A percentile compares a stretch with the other conserved stretches of the same genome.
These are phyloP conservation scores for Micoletzkya japonica DNA, from an alignment of 2,888 invertebrate genomes.

Conservation along the genomic window DNA sequence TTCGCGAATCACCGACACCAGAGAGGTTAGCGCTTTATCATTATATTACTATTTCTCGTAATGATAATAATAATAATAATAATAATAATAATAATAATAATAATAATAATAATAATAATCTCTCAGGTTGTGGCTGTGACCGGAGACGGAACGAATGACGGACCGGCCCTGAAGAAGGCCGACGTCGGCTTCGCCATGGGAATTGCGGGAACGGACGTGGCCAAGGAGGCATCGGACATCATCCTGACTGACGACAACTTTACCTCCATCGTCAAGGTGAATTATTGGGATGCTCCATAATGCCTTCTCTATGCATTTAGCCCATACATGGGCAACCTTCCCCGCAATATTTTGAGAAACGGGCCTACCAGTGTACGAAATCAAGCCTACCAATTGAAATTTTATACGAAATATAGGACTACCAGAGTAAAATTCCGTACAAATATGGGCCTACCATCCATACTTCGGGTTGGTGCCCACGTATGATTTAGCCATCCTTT, in stretches of 20 bases:
- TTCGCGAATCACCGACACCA: slow-evolving; percentile 82
- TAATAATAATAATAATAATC: not conserved
- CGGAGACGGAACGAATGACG: slow-evolving; percentile 70
- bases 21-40: too few species aligned
- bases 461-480: slow-evolving; percentile 53
- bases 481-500: too few species aligned
- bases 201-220: slow-evolving; percentile 69
- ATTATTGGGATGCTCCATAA: too few species aligned
- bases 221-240: slow-evolving; percentile 70
- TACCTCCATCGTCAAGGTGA: slow-evolving; percentile 68
- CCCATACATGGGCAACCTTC: too few species aligned
- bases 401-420: too few species aligned
- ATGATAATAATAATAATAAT: too few species aligned
- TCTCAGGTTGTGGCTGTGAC: slow-evolving; percentile 69
- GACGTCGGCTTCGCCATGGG: slow-evolving; percentile 70
- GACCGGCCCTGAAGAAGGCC: slow-evolving; percentile 69
- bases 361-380: too few species aligned
- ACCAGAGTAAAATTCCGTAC: not conserved
- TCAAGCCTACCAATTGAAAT: too few species aligned
- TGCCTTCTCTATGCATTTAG: too few species aligned
- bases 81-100: not conserved
- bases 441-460: slow-evolving; percentile 64
- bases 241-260: slow-evolving; percentile 70
- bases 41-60: too few species aligned
- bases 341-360: too few species aligned